Evolutionary conservation across 2,888 invertebrate species (phyloP), one percentile per base, ranked within the genome.

Genomic region (Crocallis elinguaria): DNA sequence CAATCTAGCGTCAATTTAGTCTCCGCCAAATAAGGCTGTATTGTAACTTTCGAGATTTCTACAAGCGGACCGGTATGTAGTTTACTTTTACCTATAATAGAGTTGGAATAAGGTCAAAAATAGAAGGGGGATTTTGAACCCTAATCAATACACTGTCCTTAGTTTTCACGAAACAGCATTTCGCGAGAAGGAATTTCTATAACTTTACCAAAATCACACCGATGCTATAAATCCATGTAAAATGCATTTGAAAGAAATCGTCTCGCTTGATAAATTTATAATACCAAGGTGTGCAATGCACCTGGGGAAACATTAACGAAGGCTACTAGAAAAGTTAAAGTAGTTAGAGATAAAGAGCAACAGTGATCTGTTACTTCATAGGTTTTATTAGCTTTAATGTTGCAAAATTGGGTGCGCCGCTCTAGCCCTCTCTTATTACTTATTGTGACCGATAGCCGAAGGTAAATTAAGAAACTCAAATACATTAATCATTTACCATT

Each of bases 401-500:
- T 3, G 3, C 19, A 6, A 19, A 6, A 19, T 6, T 19, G 19
- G 19, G 19, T n/a, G 9, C 1, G 13, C 9, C 16, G 1, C 27
- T 29, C 3, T 29, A 8, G 17, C 27, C 27, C 29, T 11, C 39
- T 39, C 36, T 57, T 49, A 57, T 9, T 41, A 11, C 19, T 14
- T 27, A 41, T 11, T 13, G 25, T 69, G 66, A 69, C 67, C 57
- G 46, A 66, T 56, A 67, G 54, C 60, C 41, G 59, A 60, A 59
- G 66, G 71, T 73, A 73, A 79, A 77, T 80, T 78, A 76, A 78
- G 75, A 77, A n/a, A 69, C 70, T 71, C 65, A 69, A 72, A 77
- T 74, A 74, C 79, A 84, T 84, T 82, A 81, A 83, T 84, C 83
- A 84, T 84, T 70, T 71, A 71, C 73, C 80, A 76, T 80, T 82